Percentiles rank a stretch among this genome's conserved stretches.
These are phyloP conservation scores for Anagrus nilaparvatae DNA, from an alignment of 1,140 invertebrate species.

Conservation along the genomic window DNA sequence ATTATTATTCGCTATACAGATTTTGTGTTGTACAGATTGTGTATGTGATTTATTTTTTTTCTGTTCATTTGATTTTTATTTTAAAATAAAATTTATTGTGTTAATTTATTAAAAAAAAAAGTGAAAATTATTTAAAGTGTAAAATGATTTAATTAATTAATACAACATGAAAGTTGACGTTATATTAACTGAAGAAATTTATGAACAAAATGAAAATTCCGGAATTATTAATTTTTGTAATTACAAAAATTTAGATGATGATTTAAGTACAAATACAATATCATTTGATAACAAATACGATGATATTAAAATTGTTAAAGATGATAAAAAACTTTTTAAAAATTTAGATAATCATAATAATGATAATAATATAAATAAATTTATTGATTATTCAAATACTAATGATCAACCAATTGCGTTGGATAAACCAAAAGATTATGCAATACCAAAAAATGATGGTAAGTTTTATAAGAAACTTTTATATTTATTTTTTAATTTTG, in stretches of 20 bases:
- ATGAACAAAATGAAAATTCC: slow-evolving; percentile 27
- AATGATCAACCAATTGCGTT: slow-evolving; percentile 21
- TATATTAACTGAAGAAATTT: neutral
- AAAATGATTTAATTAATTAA: neutral
- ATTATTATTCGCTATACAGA: too few species aligned
- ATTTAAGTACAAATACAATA: slow-evolving; percentile 24
- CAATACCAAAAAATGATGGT: slow-evolving; percentile 5
- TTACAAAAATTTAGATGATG: slow-evolving; percentile 17
- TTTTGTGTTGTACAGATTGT: too few species aligned
- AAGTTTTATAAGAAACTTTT: too few species aligned
- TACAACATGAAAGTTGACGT: slow-evolving; percentile 1
- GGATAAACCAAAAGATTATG: slow-evolving; percentile 27
- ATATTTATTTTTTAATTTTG: too few species aligned
- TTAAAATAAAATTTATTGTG: too few species aligned
- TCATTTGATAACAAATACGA: slow-evolving; percentile 26
- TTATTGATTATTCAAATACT: slow-evolving; percentile 15
- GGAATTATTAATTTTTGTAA: slow-evolving; percentile 23
- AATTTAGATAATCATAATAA: neutral
- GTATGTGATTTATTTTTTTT: too few species aligned
- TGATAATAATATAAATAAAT: slow-evolving; percentile 11
- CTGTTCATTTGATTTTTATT: too few species aligned
- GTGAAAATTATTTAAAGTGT: slow-evolving; percentile 3
- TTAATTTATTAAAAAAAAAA: too few species aligned
- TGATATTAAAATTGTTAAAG: slow-evolving; percentile 23
- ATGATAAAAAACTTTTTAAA: slow-evolving; percentile 17